Percentiles rank a stretch among this genome's conserved stretches.
Conservation (phyloP, 2,113 vertebrate genomes). For the Oceanodroma tethys region DNA sequence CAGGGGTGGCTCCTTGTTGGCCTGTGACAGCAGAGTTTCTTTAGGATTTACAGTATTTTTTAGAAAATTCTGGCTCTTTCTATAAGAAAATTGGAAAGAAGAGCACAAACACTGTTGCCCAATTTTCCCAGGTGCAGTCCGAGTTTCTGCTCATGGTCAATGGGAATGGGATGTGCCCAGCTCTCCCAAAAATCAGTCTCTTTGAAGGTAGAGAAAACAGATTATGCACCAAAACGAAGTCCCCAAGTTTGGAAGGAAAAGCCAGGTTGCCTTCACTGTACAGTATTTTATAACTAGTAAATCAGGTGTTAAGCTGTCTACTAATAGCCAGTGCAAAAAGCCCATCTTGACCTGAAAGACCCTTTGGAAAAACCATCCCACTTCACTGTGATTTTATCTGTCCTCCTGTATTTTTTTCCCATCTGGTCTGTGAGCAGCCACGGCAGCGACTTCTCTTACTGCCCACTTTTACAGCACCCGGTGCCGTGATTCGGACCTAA, state of each 20-base stretch:
- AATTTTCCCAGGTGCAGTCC: accelerated
- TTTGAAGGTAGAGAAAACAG: neutral
- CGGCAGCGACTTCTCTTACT: accelerated
- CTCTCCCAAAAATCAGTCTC: neutral
- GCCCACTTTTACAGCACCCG: neutral
- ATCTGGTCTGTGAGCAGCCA: neutral
- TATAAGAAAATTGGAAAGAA: neutral
- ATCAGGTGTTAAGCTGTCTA: neutral
- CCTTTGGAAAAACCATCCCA: neutral
- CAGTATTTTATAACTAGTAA: neutral
- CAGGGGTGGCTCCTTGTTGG: neutral
- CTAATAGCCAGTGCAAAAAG: neutral
- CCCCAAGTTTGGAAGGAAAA: neutral
- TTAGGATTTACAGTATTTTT: neutral
- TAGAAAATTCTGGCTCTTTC: neutral
- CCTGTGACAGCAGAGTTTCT: neutral
- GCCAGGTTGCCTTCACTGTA: neutral
- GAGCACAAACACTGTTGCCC: neutral
- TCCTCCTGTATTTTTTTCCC: neutral
- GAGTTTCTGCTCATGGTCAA: neutral
- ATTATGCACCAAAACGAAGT: neutral
- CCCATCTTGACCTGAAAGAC: neutral
- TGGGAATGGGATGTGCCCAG: neutral
- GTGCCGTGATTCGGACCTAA: neutral
- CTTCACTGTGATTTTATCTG: neutral